phyloP scores from a whole-genome alignment of 1,140 invertebrate species.

The Drosophila nannoptera region DNA sequence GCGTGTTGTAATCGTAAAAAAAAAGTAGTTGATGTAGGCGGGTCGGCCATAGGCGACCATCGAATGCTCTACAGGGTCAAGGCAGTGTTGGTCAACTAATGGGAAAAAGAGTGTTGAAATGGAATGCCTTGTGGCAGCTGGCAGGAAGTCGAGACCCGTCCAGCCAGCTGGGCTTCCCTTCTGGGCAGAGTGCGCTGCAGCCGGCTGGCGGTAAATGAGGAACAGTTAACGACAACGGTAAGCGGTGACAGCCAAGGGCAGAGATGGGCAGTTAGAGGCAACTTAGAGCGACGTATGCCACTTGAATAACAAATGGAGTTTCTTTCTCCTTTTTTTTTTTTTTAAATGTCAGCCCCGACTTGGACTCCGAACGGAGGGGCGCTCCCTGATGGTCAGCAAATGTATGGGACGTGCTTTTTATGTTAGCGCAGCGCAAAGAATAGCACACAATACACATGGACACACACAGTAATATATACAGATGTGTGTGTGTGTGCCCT shows the following conservation, averaged over 20 bases:
- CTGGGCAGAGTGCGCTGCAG: background rate
- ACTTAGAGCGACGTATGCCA: slow-evolving; percentile 75
- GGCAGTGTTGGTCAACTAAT: no score
- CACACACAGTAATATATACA: slow-evolving; percentile 7
- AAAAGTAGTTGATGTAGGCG: slow-evolving; percentile 19
- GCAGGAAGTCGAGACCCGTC: background rate
- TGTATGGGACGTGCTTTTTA: slow-evolving; percentile 59
- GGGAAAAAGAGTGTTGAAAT: no score
- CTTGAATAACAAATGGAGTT: slow-evolving; percentile 76
- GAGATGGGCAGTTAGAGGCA: slow-evolving; percentile 63
- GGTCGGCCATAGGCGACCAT: background rate
- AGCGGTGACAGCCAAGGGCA: slow-evolving; percentile 39
- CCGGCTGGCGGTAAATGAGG: slow-evolving; percentile 23
- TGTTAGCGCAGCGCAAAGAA: slow-evolving; percentile 22
- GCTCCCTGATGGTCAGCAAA: slow-evolving; percentile 65
- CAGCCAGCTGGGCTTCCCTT: background rate
- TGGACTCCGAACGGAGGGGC: slow-evolving; percentile 16
- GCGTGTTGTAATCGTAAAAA: slow-evolving; percentile 70
- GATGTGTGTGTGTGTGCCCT: no score
- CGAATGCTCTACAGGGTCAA: slow-evolving; percentile 31
- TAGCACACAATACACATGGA: no score
- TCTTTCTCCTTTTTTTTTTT: slow-evolving; percentile 10
- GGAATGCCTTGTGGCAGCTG: no score
- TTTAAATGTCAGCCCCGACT: slow-evolving; percentile 63
- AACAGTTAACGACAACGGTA: slow-evolving; percentile 59